Evolutionary conservation across 1,140 invertebrate species (phyloP).

Genomic region (Hermatobates lingyangjiaoensis): DNA sequence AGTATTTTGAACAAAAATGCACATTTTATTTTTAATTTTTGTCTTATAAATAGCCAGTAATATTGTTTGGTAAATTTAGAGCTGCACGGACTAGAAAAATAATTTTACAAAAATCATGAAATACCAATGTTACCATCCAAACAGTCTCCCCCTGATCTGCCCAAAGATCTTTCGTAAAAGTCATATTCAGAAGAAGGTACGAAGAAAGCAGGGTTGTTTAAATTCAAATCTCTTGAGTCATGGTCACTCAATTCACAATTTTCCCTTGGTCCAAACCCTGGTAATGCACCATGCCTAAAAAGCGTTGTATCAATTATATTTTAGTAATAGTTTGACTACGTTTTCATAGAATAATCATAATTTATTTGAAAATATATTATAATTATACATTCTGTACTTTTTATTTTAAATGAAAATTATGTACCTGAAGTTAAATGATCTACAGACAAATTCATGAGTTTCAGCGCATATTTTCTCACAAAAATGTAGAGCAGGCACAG

Average conservation of each 20-base stretch:
- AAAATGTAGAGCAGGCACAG: slow-evolving; percentile 46
- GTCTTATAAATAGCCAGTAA: too few species aligned
- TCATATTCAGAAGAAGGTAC: slow-evolving; percentile 66
- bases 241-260: slow-evolving; percentile 79
- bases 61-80: too few species aligned
- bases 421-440: slow-evolving; percentile 71
- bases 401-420: too few species aligned
- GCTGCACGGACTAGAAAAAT: too few species aligned
- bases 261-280: slow-evolving; percentile 42
- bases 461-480: slow-evolving; percentile 70
- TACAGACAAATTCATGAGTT: slow-evolving; percentile 63
- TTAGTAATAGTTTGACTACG: too few species aligned
- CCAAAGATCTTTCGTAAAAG: slow-evolving; percentile 62
- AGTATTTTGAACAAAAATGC: too few species aligned
- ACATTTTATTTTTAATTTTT: not conserved
- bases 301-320: too few species aligned
- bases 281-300: too few species aligned
- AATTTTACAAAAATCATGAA: too few species aligned
- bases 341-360: too few species aligned
- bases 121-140: slow-evolving; percentile 45
- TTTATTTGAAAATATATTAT: too few species aligned
- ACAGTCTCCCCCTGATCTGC: slow-evolving; percentile 51
- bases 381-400: too few species aligned
- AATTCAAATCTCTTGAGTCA: slow-evolving; percentile 62
- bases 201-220: slow-evolving; percentile 65